Evolutionary conservation across 2,113 vertebrate species (phyloP).

Genomic region (Synodontis membranacea): DNA sequence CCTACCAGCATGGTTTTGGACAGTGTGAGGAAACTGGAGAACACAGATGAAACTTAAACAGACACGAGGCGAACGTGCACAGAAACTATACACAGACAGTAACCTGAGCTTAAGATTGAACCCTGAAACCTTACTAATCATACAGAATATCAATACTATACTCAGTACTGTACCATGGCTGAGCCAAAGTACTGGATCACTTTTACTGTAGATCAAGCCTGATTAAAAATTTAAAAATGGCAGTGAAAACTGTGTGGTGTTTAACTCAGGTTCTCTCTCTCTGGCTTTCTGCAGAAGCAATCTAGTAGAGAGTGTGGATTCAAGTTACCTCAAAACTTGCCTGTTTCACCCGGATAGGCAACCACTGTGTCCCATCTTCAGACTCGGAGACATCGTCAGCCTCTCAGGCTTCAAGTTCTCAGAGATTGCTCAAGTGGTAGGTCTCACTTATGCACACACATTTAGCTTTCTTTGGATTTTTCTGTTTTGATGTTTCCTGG

Average conservation of each 20-base stretch:
- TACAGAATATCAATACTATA: background rate
- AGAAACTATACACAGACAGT: background rate
- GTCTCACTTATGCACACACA: constrained; percentile 27
- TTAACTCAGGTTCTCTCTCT: background rate
- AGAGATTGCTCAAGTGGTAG: constrained; percentile 80
- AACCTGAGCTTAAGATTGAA: background rate
- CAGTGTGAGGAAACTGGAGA: background rate
- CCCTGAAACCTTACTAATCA: background rate
- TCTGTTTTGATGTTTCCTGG: background rate
- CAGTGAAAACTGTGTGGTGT: background rate
- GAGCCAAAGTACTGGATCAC: background rate
- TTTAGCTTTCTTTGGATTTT: too few species aligned
- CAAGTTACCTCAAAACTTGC: constrained; percentile 76
- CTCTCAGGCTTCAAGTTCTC: constrained; percentile 82
- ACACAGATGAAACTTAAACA: background rate
- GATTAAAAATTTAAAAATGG: background rate
- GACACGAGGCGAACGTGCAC: background rate
- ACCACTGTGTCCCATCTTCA: constrained; percentile 88
- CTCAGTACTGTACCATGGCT: too few species aligned
- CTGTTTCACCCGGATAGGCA: constrained; percentile 69
- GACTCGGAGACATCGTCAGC: constrained; percentile 81
- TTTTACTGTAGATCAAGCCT: background rate
- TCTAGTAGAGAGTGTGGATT: constrained; percentile 81
- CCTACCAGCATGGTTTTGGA: background rate
- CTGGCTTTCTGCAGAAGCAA: constrained; percentile 79